Conservation (phyloP, 2,888 invertebrate genomes). For the Megaustenia siamemsis region DNA sequence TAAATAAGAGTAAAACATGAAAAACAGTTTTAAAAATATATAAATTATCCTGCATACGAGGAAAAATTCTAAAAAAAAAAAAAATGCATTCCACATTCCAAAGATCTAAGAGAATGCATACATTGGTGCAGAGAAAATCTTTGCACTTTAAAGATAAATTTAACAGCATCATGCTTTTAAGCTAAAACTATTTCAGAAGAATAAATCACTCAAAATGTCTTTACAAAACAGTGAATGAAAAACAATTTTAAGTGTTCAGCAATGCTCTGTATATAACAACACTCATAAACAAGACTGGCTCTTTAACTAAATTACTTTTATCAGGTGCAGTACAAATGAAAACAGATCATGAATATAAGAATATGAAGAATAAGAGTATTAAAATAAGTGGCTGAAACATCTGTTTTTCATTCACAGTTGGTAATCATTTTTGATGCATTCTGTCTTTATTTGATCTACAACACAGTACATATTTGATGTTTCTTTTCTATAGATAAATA, state of each 20-base stretch:
- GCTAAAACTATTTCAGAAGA: neutral
- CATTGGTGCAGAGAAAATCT: neutral
- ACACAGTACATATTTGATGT: too few species aligned
- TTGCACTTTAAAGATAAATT: neutral
- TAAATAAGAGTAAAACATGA: neutral
- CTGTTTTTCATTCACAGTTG: too few species aligned
- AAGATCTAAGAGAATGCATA: neutral
- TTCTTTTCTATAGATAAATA: too few species aligned
- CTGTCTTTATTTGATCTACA: too few species aligned
- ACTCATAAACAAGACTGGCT: neutral
- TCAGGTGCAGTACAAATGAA: too few species aligned
- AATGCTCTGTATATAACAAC: neutral
- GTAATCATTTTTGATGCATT: too few species aligned
- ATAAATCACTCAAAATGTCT: neutral
- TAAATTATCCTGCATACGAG: neutral
- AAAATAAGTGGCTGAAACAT: too few species aligned
- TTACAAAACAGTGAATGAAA: too few species aligned
- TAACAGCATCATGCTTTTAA: conserved; percentile 11
- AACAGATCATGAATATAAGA: too few species aligned
- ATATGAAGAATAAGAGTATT: too few species aligned
- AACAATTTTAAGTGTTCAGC: too few species aligned
- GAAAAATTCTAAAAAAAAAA: conserved; percentile 1
- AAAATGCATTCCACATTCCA: neutral
- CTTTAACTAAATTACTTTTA: too few species aligned
- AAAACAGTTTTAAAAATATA: neutral